Evolutionary conservation across 2,113 vertebrate genomes (phyloP), one percentile per base, ranked within the genome.

Genomic region (Salminus brasiliensis): DNA sequence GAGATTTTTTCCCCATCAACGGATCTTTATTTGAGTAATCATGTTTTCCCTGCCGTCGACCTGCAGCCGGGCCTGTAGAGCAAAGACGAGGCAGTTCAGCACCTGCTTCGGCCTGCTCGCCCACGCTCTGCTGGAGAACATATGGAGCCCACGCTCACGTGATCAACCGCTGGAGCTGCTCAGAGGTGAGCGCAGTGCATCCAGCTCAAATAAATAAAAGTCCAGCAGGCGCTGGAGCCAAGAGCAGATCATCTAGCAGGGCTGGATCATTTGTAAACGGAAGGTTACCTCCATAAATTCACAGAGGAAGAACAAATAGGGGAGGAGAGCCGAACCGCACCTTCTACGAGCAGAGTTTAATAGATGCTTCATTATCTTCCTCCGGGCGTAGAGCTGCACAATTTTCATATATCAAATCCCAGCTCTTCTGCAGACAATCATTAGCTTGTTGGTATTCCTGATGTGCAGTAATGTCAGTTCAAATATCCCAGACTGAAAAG

Each of bases 21-120:
- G 30, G 74, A 74, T 83, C 78, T 72, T 83, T 76, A 74, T 77
- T 73, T 75, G 81, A 81, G 74, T 83, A 78, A 83, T 78, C 47
- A 74, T 78, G 75, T 83, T 83, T 83, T 75, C 71, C 45, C 34
- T 69, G 69, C 32, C 71, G 43, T 80, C 66, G 71, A 69, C 47
- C 67, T 30, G 57, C 65, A 81, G 65, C 36, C 72, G 49, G 57
- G 72, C 57, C 45, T 45, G 68, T 41, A 57, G 32, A n/a, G 39
- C 71, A 12, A n/a, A 5, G 62, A 23, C 7, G 72, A 67, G 76
- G 62, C 67, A 78, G 49, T 60, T 7, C 3, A 75, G 66, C 78
- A 85, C 81, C 78, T 81, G 78, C 57, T 75, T 59, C 18, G 27
- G 66, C 63, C 60, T 49, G 52, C 32, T 49, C 25, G 25, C 69